Conservation (phyloP, 2,797 vertebrate genomes). For the Heliangelus exortis region DNA sequence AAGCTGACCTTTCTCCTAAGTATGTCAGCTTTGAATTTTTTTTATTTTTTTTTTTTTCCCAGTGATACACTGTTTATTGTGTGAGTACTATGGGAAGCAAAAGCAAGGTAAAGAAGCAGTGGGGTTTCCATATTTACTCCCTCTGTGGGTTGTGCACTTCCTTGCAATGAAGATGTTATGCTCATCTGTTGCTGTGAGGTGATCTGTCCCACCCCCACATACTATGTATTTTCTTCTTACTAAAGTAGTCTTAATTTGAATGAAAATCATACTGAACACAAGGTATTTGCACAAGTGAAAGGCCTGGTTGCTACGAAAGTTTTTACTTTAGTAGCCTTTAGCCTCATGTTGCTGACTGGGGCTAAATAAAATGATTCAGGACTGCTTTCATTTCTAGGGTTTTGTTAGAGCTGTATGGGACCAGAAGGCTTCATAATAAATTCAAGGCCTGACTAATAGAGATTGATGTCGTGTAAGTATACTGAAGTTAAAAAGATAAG, state of each 20-base stretch:
- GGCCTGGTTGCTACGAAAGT: background rate
- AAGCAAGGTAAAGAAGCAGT: background rate
- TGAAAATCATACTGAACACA: background rate
- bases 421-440: background rate
- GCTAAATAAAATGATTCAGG: background rate
- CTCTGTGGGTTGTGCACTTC: background rate
- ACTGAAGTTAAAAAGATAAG: background rate
- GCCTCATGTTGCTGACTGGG: background rate
- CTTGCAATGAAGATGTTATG: background rate
- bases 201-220: accelerated
- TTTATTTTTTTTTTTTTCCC: background rate
- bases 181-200: background rate
- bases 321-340: background rate
- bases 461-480: background rate
- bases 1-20: background rate
- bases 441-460: background rate
- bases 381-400: background rate
- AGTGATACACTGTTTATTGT: background rate
- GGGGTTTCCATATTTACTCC: background rate
- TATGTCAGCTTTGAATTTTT: background rate
- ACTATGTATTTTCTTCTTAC: background rate
- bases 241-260: background rate
- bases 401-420: background rate
- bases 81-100: background rate
- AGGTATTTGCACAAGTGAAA: background rate